Evolutionary conservation across 2,888 invertebrate species (phyloP), one percentile per base, ranked within the genome.

Genomic region (Tenthredo scrophulariae): DNA sequence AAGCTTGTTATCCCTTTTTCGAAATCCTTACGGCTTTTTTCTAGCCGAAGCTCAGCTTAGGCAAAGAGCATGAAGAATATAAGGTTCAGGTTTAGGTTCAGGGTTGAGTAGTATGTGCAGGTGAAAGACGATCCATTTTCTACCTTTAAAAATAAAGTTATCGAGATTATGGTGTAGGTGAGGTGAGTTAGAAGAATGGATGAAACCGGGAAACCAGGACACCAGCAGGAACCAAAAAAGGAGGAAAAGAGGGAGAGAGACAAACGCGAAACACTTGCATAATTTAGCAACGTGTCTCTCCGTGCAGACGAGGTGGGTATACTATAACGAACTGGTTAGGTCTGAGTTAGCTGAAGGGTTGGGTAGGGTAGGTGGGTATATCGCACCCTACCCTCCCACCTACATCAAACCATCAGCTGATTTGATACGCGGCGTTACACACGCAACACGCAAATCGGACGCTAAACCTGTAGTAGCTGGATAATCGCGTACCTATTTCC

Each of bases 401-500:
- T 22, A 62, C 40, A 40, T 65, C 83, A 29, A 67, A 83, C 70
- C 80, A 80, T 80, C 80, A 80, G 65, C 83, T 83, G 83, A 83
- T 83, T 83, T 67, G 83, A 70, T 91, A 91, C 90, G 89, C 90
- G 89, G 88, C 84, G 91, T 91, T 91, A 91, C 89, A 89, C 88
- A 87, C 89, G 88, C 90, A 80, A 80, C 80, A 62, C 62, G 80
- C 58, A 40, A 22, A 80, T 50, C 80, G 37, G 62, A 62, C 58
- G 29, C 46, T 50, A 54, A 50, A 46, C 77, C 29, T 46, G 77
- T 54, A 50, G 37, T 70, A 70, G 33, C 33, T 70, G 83, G 65
- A 83, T 80, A 91, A 91, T 91, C 91, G 88, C 90, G 87, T 89
- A 88, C 89, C 90, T 90, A 91, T 91, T 91, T 91, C 91, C 91